phyloP scores from a whole-genome alignment of 2,113 vertebrate species.

The Pseudonaja textilis region DNA sequence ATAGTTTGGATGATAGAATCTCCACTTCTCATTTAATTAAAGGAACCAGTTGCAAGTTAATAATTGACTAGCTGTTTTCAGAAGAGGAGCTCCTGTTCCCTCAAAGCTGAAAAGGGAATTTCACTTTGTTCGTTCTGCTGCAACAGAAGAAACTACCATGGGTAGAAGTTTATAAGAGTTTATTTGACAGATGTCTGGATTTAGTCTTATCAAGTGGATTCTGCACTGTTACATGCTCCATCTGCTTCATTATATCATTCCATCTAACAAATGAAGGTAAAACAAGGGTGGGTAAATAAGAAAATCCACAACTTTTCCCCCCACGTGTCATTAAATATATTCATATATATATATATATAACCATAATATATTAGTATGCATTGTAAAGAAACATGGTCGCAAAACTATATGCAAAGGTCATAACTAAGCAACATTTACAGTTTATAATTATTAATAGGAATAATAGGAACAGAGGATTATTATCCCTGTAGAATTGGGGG shows the following conservation, averaged over 20 bases:
- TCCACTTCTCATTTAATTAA: neutral
- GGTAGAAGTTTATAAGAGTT: slow-evolving; percentile 82
- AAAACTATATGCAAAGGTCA: slow-evolving; percentile 83
- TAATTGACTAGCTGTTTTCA: neutral
- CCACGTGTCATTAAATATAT: slow-evolving; percentile 98
- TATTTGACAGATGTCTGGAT: slow-evolving; percentile 90
- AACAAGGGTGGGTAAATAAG: slow-evolving; percentile 71
- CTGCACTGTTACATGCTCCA: slow-evolving; percentile 89
- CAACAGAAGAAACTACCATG: slow-evolving; percentile 3
- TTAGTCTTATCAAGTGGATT: slow-evolving; percentile 86
- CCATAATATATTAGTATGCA: slow-evolving; percentile 99
- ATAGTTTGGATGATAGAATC: neutral
- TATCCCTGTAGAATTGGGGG: slow-evolving; percentile 43
- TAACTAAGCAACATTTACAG: slow-evolving; percentile 92
- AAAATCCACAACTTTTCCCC: slow-evolving; percentile 88
- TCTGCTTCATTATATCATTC: slow-evolving; percentile 78
- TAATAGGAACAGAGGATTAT: slow-evolving; percentile 41
- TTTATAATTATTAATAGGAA: slow-evolving; percentile 82
- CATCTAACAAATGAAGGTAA: slow-evolving; percentile 71
- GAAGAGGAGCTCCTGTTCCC: neutral
- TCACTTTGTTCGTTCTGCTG: neutral
- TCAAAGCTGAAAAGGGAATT: neutral
- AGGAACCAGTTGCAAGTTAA: neutral
- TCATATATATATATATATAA: slow-evolving; percentile 96
- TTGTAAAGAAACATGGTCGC: slow-evolving; percentile 86